Base-by-base conservation (phyloP, 2,113 vertebrate species). In the Leiothrix lutea region DNA sequence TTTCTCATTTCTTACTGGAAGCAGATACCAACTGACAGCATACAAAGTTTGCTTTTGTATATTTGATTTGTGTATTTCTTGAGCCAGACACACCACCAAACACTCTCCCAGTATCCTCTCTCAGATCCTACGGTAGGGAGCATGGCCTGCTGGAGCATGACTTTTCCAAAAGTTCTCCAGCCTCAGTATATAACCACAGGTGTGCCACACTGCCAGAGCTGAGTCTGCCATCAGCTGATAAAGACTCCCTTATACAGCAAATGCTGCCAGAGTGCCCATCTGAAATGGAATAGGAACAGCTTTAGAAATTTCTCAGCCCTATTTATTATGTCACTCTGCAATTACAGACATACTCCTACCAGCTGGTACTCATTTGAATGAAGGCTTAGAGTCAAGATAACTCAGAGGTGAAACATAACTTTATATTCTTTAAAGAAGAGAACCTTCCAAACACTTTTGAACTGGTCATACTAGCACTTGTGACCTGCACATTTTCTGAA, bases 21-120 rank as follows among this genome's bases (percentile, higher is more conserved):
- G 5, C 16, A 57, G 31, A 57, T 35, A 38, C 8, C 33, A 79
- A 51, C 14, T 24, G 15, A 29, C 9, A 67, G 51, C 0, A 0
- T 35, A 58, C 8, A 56, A 72, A 42, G 28, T 61, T 85, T 64
- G 36, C 24, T 47, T 83, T 53, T 5, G 3, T 35, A 36, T 36
- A 53, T 2, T 28, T 28, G 18, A 75, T 73, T 31, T 58, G 5
- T 14, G 18, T 12, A 6, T 24, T 56, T 77, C 61, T 70, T 35
- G 62, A 70, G 58, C 45, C 50, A 78, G 14, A 29, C 7, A 83
- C 36, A 24, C 13, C 75, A 42, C 5, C 8, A 80, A 22, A 36
- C 4, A 1, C 20, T 83, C 42, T 65, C 22, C 26, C 8, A 5
- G 8, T 28, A 65, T 53, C 26, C 26, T 74, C 31, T 31, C 31